Conservation (phyloP, 2,888 invertebrate genomes). For the Cerastis rubricosa region DNA sequence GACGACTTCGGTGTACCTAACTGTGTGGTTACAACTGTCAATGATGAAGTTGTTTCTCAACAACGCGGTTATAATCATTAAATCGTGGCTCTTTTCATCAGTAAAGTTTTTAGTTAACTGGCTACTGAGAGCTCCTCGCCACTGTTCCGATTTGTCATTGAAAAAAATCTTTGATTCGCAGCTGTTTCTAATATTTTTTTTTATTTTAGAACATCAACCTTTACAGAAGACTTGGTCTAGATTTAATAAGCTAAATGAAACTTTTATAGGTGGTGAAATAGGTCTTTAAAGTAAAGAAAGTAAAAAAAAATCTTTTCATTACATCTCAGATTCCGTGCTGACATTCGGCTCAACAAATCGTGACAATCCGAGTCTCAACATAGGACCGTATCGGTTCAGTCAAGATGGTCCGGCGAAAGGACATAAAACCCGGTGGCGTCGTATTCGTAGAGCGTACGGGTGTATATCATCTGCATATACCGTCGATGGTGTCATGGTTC, state of each 20-base stretch:
- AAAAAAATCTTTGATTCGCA: background rate
- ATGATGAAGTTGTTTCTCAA: too few relatives aligned
- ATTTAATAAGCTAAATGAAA: background rate
- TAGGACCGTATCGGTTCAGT: background rate
- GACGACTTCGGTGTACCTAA: too few relatives aligned
- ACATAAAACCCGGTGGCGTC: background rate
- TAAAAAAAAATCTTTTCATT: too few relatives aligned
- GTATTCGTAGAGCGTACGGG: background rate
- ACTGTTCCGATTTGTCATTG: background rate
- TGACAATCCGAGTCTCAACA: slow-evolving; percentile 1
- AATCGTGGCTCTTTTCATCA: too few relatives aligned
- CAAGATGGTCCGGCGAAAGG: background rate
- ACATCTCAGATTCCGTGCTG: background rate
- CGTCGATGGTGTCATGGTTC: background rate
- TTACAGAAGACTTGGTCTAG: background rate
- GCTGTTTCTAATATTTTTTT: background rate
- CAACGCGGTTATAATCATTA: too few relatives aligned
- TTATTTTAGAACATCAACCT: too few relatives aligned
- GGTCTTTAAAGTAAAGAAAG: too few relatives aligned
- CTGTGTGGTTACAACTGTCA: too few relatives aligned
- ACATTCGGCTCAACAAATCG: background rate
- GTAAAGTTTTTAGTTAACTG: too few relatives aligned
- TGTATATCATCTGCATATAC: background rate
- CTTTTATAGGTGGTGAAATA: background rate
- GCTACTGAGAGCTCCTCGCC: background rate